Percentiles rank a stretch among this genome's conserved stretches.
phyloP scores from a whole-genome alignment of 2,888 invertebrate genomes.

The Tanytarsus gracilentus region DNA sequence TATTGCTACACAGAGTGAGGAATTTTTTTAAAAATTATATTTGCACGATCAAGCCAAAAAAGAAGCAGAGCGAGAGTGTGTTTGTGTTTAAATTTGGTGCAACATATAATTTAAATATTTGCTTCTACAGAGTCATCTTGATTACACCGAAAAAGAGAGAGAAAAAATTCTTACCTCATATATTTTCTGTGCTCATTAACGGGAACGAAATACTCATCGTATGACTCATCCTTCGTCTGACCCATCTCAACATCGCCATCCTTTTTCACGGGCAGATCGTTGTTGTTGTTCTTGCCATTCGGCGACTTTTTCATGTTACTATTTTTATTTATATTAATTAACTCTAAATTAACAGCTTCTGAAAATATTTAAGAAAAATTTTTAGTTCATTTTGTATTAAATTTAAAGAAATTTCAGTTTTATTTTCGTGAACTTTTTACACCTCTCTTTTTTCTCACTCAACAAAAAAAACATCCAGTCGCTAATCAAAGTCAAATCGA shows the following conservation, averaged over 20 bases:
- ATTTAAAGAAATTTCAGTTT: not conserved
- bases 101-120: not conserved
- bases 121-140: not conserved
- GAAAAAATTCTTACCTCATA: conserved; percentile 56
- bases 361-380: conserved; percentile 31
- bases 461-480: not conserved
- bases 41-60: not conserved
- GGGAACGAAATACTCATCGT: conserved; percentile 77
- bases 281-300: conserved; percentile 49
- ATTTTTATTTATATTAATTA: conserved; percentile 61
- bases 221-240: conserved; percentile 53
- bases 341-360: conserved; percentile 71
- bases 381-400: not conserved
- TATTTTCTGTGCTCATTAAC: conserved; percentile 78
- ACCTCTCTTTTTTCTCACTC: not conserved
- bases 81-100: not conserved
- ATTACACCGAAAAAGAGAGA: not conserved
- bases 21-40: not conserved
- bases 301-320: conserved; percentile 36
- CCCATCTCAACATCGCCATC: conserved; percentile 55
- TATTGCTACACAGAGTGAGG: conserved; percentile 18
- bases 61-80: not conserved
- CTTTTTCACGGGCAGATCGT: conserved; percentile 52
- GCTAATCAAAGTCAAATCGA: not conserved
- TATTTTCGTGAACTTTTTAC: not conserved